phyloP scores from a whole-genome alignment of 2,113 vertebrate species.

The Microtus pennsylvanicus region DNA sequence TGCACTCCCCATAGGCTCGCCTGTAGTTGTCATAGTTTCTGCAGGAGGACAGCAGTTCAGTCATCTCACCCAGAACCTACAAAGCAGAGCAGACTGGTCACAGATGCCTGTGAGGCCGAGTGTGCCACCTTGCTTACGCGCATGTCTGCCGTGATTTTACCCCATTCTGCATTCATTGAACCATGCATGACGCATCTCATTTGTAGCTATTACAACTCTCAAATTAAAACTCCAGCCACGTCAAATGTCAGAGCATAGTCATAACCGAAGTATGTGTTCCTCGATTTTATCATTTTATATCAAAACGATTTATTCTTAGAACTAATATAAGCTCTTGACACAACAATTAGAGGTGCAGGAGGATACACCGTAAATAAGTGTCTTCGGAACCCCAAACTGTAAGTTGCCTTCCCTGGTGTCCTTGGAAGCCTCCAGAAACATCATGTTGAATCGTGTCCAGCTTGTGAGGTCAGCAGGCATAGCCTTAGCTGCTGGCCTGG shows the following conservation, averaged over 20 bases:
- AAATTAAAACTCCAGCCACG: not conserved
- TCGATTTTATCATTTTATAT: not conserved
- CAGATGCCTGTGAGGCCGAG: not conserved
- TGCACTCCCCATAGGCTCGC: constrained; percentile 91
- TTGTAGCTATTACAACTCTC: not conserved
- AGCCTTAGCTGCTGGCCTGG: not conserved
- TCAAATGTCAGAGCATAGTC: not conserved
- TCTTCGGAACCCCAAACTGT: not conserved
- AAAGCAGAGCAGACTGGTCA: constrained; percentile 31
- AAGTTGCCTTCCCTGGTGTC: not conserved
- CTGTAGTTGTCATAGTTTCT: constrained; percentile 97
- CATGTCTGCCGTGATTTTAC: not conserved
- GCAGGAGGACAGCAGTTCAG: constrained; percentile 95
- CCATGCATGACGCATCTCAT: not conserved
- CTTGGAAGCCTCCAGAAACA: not conserved
- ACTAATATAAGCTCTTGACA: not conserved
- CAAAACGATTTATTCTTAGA: constrained; percentile 24
- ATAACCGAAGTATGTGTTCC: not conserved
- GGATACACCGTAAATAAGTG: not conserved
- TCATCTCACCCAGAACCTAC: constrained; percentile 97
- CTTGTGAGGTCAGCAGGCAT: not conserved
- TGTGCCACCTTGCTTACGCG: not conserved
- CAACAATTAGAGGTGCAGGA: not conserved
- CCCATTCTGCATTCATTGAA: not conserved
- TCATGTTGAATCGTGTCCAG: not conserved